These are phyloP conservation scores for Aspiorhynchus laticeps DNA, from an alignment of 2,113 vertebrate species.

Conservation along the genomic window DNA sequence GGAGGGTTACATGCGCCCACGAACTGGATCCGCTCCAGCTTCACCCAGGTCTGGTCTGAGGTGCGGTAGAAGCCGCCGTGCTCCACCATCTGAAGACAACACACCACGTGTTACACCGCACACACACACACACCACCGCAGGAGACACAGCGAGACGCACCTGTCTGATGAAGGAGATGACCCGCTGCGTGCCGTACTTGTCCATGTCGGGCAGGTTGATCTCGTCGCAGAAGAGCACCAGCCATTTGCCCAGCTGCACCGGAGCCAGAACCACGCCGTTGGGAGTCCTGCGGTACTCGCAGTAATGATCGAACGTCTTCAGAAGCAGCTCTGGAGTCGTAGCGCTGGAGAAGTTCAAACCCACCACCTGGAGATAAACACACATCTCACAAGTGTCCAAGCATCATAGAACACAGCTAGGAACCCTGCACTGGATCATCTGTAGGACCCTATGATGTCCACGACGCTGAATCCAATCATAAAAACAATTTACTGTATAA, in stretches of 20 bases:
- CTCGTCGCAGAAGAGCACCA: constrained; percentile 97
- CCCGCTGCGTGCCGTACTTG: constrained; percentile 96
- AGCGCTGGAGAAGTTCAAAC: constrained; percentile 97
- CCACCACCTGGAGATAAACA: constrained; percentile 85
- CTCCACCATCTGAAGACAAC: constrained; percentile 89
- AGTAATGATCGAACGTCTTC: constrained; percentile 99
- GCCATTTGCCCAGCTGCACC: constrained; percentile 96
- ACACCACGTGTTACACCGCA: neutral
- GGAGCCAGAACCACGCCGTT: constrained; percentile 96
- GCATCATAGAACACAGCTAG: too few species aligned
- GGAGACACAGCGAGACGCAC: constrained; percentile 61
- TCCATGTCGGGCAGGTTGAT: constrained; percentile 99
- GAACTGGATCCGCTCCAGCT: constrained; percentile 98
- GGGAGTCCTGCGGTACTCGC: constrained; percentile 94
- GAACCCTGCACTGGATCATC: too few species aligned
- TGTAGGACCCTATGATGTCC: too few species aligned
- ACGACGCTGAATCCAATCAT: too few species aligned
- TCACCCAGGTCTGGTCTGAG: constrained; percentile 98
- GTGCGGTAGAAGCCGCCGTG: constrained; percentile 98
- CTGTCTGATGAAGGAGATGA: constrained; percentile 99
- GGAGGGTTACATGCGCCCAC: constrained; percentile 98
- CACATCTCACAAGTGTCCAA: too few species aligned
- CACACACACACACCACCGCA: neutral
- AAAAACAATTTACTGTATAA: too few species aligned
- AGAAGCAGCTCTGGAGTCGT: constrained; percentile 95